phyloP scores from a whole-genome alignment of 2,113 vertebrate species.

The Petaurus breviceps region DNA sequence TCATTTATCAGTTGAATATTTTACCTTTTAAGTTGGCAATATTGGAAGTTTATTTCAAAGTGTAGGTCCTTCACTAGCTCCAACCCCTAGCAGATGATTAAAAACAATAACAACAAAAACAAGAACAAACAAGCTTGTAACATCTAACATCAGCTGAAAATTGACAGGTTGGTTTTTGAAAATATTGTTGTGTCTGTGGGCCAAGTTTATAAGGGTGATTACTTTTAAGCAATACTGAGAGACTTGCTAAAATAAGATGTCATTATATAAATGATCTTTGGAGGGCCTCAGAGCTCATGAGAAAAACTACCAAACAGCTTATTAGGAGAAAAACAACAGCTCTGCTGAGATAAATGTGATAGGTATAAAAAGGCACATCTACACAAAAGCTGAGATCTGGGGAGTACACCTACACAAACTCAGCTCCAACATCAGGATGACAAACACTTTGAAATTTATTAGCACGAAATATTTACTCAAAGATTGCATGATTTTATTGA shows the following conservation, averaged over 20 bases:
- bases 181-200: constrained; percentile 33
- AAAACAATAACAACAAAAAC: background rate
- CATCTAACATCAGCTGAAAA: constrained; percentile 56
- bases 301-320: constrained; percentile 72
- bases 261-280: constrained; percentile 77
- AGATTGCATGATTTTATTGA: constrained; percentile 77
- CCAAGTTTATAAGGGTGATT: constrained; percentile 69
- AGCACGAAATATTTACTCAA: constrained; percentile 74
- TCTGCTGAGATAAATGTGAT: constrained; percentile 69
- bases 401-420: constrained; percentile 76
- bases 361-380: constrained; percentile 74
- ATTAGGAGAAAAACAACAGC: constrained; percentile 73
- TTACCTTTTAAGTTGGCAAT: constrained; percentile 37
- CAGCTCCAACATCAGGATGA: constrained; percentile 69
- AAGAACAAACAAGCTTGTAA: constrained; percentile 30
- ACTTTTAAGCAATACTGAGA: constrained; percentile 61
- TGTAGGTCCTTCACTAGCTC: background rate
- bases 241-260: constrained; percentile 62
- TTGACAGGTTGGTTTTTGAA: constrained; percentile 57
- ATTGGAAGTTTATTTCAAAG: constrained; percentile 58
- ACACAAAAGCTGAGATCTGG: constrained; percentile 10
- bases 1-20: constrained; percentile 47
- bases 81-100: constrained; percentile 37
- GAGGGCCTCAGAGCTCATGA: constrained; percentile 77
- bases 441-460: constrained; percentile 74